Evolutionary conservation across 1,140 invertebrate species (phyloP).

Genomic region (Dreissena polymorpha): DNA sequence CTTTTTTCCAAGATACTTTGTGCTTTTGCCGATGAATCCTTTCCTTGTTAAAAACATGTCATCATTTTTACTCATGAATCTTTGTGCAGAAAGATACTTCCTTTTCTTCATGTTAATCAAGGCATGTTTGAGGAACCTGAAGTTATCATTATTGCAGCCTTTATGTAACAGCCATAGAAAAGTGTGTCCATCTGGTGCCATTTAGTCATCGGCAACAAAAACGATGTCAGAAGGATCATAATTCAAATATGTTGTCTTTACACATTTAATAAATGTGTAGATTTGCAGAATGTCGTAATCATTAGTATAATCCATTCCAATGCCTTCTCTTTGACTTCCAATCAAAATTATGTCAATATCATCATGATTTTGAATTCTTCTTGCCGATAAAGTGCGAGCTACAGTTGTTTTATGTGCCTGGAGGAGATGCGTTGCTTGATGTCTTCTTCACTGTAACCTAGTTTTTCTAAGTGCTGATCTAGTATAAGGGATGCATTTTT

Average conservation of each 20-base stretch:
- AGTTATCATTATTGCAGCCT: neutral
- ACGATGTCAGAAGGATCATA: neutral
- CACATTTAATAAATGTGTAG: neutral
- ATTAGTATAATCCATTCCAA: neutral
- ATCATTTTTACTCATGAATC: constrained; percentile 32
- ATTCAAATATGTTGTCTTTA: neutral
- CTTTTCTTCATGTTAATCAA: neutral
- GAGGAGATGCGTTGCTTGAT: neutral
- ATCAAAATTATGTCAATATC: constrained; percentile 22
- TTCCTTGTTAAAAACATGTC: neutral
- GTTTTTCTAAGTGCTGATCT: neutral
- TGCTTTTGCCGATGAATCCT: neutral
- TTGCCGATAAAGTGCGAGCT: constrained; percentile 4
- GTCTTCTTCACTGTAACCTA: neutral
- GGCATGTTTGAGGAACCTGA: neutral
- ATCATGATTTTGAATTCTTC: neutral
- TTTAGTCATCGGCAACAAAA: neutral
- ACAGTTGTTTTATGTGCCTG: neutral
- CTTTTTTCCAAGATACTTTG: constrained; percentile 1
- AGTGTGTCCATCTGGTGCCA: neutral
- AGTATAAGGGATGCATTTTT: neutral
- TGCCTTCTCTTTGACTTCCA: constrained; percentile 28
- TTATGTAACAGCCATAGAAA: neutral
- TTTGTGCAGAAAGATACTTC: constrained; percentile 3
- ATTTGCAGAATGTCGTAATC: constrained; percentile 23